Evolutionary conservation across 2,113 vertebrate species (phyloP), one percentile per base, ranked within the genome.

Genomic region (Uropsilus gracilis): DNA sequence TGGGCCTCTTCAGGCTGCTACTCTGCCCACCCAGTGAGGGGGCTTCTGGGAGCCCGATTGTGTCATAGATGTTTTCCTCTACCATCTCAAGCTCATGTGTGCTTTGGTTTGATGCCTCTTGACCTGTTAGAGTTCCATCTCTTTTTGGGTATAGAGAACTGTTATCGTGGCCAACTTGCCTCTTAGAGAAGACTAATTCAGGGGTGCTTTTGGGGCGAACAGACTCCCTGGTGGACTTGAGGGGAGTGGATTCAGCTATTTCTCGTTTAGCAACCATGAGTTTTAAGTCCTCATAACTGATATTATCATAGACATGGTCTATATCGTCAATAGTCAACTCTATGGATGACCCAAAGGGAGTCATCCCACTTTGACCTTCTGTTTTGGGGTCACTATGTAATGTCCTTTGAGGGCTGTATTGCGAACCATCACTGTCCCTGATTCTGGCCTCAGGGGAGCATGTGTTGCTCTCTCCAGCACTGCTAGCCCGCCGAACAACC

Each of bases 221-320:
- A 5, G 98, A 94, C 83, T 98, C 98, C 94, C 97, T 97, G 82
- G 95, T 85, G 84, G 96, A 91, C 46, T 86, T 98, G 64, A 75
- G 97, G 18, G 97, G 96, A 42, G 93, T 87, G 44, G 13, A 77
- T 14, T 88, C 97, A 22, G 98, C 96, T 82, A 98, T 98, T 3
- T 99, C 99, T 59, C 98, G 98, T 92, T 98, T 98, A 78, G 99
- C 97, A 1, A 99, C 99, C 99, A 99, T 99, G 69, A 98, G 98
- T 96, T 99, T 99, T n/a, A 99, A 98, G 97, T 99, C 99, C 96
- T 99, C 99, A 0, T 99, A 99, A 97, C 99, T 99, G 94, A 99
- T 99, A 92, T 99, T 99, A 94, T 99, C 99, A 93, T 99, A 99
- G 73, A 99, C 99, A 20, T 99, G 99, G 92, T 99, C 99, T 64